phyloP scores from a whole-genome alignment of 2,797 vertebrate genomes.

The Lerista edwardsae region DNA sequence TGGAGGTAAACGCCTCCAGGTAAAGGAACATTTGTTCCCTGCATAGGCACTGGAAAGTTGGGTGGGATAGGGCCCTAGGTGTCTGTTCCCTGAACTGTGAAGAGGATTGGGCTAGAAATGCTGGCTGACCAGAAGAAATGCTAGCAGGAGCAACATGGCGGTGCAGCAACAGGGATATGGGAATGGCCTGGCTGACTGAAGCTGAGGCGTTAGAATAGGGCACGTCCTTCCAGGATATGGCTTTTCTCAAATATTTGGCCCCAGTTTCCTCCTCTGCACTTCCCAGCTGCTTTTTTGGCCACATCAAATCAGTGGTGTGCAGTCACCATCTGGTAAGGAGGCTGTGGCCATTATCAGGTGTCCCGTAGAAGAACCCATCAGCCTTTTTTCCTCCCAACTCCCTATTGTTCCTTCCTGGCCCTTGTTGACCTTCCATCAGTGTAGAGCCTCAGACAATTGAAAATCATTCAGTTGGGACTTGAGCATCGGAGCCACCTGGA shows the following conservation, averaged over 20 bases:
- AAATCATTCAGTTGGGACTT: constrained; percentile 19
- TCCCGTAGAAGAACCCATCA: neutral
- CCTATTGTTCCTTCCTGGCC: neutral
- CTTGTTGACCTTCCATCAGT: constrained; percentile 31
- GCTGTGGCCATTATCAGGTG: neutral
- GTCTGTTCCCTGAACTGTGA: neutral
- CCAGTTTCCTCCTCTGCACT: neutral
- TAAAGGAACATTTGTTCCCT: too few relatives aligned
- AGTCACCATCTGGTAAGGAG: constrained; percentile 4
- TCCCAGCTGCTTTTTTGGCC: neutral
- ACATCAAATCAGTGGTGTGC: neutral
- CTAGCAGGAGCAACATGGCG: neutral
- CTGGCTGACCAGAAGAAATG: neutral
- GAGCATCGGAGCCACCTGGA: neutral
- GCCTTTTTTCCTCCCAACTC: neutral
- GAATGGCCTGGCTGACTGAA: neutral
- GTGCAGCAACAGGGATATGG: neutral
- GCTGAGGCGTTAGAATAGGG: neutral
- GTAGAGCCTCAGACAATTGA: neutral
- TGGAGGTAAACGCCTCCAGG: too few relatives aligned
- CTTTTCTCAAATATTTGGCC: neutral
- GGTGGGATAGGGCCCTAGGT: neutral
- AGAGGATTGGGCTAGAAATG: neutral
- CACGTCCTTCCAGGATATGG: neutral
- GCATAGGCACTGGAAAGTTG: too few relatives aligned